phyloP scores from a whole-genome alignment of 1,140 invertebrate species.

The Drosophila melanogaster region Release_6_plus_ISO1_MT NC_004354.4:5234001-5234500 shows the following conservation, averaged over 20 bases:
- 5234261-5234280: neutral
- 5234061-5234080: constrained; percentile 98
- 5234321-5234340: constrained; percentile 99
- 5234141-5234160: constrained; percentile 98
- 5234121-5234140: constrained; percentile 98
- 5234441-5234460: constrained; percentile 97
- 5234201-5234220: constrained; percentile 97
- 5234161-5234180: constrained; percentile 96
- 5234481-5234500: constrained; percentile 96
- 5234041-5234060: constrained; percentile 98
- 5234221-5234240: neutral
- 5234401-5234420: constrained; percentile 98
- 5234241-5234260: too few species aligned
- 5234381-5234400: constrained; percentile 95
- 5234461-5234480: constrained; percentile 96
- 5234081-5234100: constrained; percentile 99
- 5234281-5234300: neutral
- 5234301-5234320: constrained; percentile 85
- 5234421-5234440: constrained; percentile 99
- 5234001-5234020: neutral
- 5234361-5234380: constrained; percentile 94
- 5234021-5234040: constrained; percentile 99
- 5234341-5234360: constrained; percentile 99
- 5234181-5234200: constrained; percentile 97
- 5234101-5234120: constrained; percentile 97